phyloP scores from a whole-genome alignment of 2,888 invertebrate species.

The Melanophora roralis region DNA sequence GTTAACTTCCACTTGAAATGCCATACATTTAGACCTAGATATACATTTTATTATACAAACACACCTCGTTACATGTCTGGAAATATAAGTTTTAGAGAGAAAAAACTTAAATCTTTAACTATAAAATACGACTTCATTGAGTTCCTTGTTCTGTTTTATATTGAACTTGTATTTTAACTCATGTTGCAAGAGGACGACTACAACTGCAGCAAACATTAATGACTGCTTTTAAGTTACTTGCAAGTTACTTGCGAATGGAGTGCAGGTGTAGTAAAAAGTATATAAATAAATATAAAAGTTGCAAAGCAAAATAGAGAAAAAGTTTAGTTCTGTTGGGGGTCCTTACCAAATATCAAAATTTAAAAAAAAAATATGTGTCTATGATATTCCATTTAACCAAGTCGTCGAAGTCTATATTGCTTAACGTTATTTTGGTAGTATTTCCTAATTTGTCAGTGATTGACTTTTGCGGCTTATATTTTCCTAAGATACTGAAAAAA shows the following conservation, averaged over 20 bases:
- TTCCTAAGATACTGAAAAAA: too few species aligned
- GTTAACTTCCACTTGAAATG: conserved; percentile 42
- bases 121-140: conserved; percentile 12
- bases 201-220: conserved; percentile 52
- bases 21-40: conserved; percentile 19
- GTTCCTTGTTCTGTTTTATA: conserved; percentile 12
- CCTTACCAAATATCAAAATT: conserved; percentile 51
- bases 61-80: background rate
- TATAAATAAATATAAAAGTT: background rate
- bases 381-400: too few species aligned
- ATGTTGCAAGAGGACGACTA: background rate
- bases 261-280: conserved; percentile 31
- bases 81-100: background rate
- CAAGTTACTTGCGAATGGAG: background rate
- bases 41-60: conserved; percentile 22
- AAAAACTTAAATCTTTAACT: background rate
- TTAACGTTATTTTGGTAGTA: too few species aligned
- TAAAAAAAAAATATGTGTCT: conserved; percentile 43
- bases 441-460: too few species aligned
- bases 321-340: conserved; percentile 42
- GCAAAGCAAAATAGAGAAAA: background rate
- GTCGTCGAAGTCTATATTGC: too few species aligned
- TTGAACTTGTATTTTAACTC: background rate
- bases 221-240: conserved; percentile 37
- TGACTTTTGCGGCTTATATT: too few species aligned